These are phyloP conservation scores for Drosophila siamana DNA, from an alignment of 2,888 invertebrate species.

Conservation along the genomic window DNA sequence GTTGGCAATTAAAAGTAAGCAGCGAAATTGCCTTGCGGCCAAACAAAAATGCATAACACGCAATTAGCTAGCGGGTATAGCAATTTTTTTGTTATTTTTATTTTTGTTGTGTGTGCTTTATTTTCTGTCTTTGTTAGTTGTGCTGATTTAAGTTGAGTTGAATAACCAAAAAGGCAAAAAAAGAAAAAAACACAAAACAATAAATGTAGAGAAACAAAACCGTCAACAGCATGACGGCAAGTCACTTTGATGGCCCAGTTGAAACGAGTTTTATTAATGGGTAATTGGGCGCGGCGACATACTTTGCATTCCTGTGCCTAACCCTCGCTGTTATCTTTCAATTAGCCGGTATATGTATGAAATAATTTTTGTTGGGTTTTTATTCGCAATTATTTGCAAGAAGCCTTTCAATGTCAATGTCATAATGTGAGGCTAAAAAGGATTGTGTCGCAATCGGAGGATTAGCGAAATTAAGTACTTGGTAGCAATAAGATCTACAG, in stretches of 20 bases:
- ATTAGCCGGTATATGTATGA: conserved; percentile 40
- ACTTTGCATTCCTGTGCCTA: conserved; percentile 50
- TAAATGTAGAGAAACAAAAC: conserved; percentile 5
- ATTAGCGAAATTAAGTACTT: not conserved
- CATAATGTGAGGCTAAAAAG: too few species aligned
- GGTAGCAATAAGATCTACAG: conserved; percentile 1
- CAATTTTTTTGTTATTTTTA: conserved; percentile 14
- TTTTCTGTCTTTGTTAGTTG: not conserved
- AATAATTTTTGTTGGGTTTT: conserved; percentile 2
- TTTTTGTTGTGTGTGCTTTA: conserved; percentile 18
- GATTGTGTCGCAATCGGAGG: conserved; percentile 18
- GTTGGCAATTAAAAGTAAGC: conserved; percentile 64
- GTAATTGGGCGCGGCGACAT: conserved; percentile 54
- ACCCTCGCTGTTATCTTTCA: conserved; percentile 42
- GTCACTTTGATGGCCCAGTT: conserved; percentile 51
- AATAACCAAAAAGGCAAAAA: conserved; percentile 61
- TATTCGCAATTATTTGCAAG: conserved; percentile 28
- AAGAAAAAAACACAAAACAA: conserved; percentile 13
- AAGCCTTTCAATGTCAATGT: conserved; percentile 77
- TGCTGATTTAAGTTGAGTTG: conserved; percentile 45
- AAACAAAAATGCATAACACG: conserved; percentile 66
- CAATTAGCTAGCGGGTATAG: conserved; percentile 51
- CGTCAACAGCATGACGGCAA: conserved; percentile 43
- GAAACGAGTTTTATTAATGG: conserved; percentile 54
- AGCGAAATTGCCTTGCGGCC: conserved; percentile 51